phyloP scores from a whole-genome alignment of 2,888 invertebrate genomes.

The Nephrotoma guestfalica region DNA sequence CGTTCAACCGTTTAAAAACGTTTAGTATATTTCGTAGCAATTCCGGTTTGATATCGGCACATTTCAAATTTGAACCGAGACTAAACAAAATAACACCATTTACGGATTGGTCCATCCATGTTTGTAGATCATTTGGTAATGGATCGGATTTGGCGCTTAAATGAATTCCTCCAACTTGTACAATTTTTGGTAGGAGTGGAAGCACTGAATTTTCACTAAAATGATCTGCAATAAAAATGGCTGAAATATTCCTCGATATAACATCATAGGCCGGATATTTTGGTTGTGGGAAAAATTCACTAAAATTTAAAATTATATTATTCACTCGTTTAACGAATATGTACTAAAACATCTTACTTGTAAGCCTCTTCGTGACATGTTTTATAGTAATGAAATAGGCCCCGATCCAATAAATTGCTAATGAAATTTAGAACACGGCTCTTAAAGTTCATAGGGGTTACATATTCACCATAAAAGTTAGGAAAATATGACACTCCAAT shows the following conservation, averaged over 20 bases:
- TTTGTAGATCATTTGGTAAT: slow-evolving; percentile 16
- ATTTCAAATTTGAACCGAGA: slow-evolving; percentile 19
- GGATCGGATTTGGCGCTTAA: slow-evolving; percentile 22
- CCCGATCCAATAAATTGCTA: slow-evolving; percentile 10
- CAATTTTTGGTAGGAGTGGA: slow-evolving; percentile 29
- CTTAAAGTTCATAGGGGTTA: slow-evolving; percentile 26
- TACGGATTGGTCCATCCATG: neutral
- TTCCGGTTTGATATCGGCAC: neutral
- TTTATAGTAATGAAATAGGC: neutral
- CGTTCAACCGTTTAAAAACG: slow-evolving; percentile 18
- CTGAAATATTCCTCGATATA: slow-evolving; percentile 21
- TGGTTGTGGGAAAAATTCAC: slow-evolving; percentile 21
- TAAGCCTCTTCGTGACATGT: neutral
- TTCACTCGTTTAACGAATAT: neutral
- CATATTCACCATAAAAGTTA: slow-evolving; percentile 19
- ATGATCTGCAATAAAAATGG: slow-evolving; percentile 27
- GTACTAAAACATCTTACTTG: neutral
- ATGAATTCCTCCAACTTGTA: slow-evolving; percentile 17
- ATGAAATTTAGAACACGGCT: slow-evolving; percentile 26
- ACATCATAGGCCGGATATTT: slow-evolving; percentile 18
- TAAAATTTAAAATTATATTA: slow-evolving; percentile 14
- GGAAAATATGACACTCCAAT: slow-evolving; percentile 28
- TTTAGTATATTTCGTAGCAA: slow-evolving; percentile 3
- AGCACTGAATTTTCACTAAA: slow-evolving; percentile 24
- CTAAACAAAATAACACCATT: slow-evolving; percentile 12